Percentiles rank a stretch among this genome's conserved stretches.
These are phyloP conservation scores for Dichetophora obliterata DNA, from an alignment of 2,888 invertebrate species.

Conservation along the genomic window DNA sequence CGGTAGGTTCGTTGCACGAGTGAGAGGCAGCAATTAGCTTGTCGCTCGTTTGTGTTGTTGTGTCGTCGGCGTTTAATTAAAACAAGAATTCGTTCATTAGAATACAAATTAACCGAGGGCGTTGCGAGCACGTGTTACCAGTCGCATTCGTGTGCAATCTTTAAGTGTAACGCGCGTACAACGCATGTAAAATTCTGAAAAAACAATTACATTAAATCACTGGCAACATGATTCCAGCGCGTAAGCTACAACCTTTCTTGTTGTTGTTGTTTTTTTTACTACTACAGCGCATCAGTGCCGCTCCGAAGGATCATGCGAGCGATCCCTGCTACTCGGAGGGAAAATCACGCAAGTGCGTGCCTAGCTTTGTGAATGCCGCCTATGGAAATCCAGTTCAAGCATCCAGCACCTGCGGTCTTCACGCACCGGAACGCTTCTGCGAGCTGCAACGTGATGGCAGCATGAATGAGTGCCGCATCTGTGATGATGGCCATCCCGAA, in stretches of 20 bases:
- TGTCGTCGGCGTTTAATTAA: conserved; percentile 49
- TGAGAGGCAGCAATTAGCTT: conserved; percentile 36
- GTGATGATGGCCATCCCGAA: conserved; percentile 84
- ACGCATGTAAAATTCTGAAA: neutral
- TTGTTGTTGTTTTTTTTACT: conserved; percentile 31
- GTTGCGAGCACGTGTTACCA: conserved; percentile 35
- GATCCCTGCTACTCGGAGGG: conserved; percentile 94
- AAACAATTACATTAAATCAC: neutral
- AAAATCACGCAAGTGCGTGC: conserved; percentile 90
- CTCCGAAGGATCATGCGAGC: conserved; percentile 73
- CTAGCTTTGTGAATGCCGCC: conserved; percentile 99
- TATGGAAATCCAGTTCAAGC: conserved; percentile 91
- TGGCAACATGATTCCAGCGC: neutral
- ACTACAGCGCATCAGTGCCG: conserved; percentile 26
- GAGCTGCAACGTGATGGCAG: conserved; percentile 72
- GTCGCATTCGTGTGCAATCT: neutral
- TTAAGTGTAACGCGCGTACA: conserved; percentile 25
- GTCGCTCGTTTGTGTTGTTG: conserved; percentile 15
- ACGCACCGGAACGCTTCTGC: conserved; percentile 83
- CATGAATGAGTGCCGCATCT: conserved; percentile 78
- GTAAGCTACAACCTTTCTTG: neutral
- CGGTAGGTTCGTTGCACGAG: conserved; percentile 21
- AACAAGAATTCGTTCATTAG: conserved; percentile 44
- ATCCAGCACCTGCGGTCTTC: conserved; percentile 90
- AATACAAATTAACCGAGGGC: conserved; percentile 45